Evolutionary conservation across 1,140 invertebrate genomes (phyloP).

Genomic region (Heliconius hermathena): DNA sequence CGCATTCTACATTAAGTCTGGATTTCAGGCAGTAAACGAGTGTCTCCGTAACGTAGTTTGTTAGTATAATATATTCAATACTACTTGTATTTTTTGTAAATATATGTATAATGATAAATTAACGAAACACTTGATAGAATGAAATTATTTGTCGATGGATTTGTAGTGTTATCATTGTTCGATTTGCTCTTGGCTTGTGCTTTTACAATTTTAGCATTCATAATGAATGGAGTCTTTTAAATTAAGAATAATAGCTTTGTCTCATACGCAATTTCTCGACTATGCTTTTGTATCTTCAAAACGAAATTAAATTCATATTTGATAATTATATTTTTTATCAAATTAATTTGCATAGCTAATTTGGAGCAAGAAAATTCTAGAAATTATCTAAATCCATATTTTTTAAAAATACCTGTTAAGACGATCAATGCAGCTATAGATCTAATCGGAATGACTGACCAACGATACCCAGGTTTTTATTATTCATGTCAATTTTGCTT

Average conservation of each 20-base stretch:
- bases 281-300: too few relatives aligned
- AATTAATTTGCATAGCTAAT: background rate
- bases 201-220: too few relatives aligned
- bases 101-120: too few relatives aligned
- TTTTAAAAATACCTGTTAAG: background rate
- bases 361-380: background rate
- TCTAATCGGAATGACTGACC: background rate
- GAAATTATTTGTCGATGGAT: too few relatives aligned
- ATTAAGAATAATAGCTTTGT: too few relatives aligned
- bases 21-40: background rate
- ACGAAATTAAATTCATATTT: too few relatives aligned
- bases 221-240: too few relatives aligned
- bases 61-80: background rate
- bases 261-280: too few relatives aligned
- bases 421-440: background rate
- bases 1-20: background rate
- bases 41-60: background rate
- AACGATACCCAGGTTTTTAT: conserved; percentile 2
- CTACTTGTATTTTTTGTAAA: background rate
- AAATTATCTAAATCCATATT: background rate
- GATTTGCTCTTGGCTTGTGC: too few relatives aligned
- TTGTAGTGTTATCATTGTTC: too few relatives aligned
- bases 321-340: background rate
- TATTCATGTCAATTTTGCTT: background rate
- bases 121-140: too few relatives aligned